Percentiles rank a stretch among this genome's conserved stretches.
These are phyloP conservation scores for Hydraecia micacea DNA, from an alignment of 2,888 invertebrate species.

Conservation along the genomic window DNA sequence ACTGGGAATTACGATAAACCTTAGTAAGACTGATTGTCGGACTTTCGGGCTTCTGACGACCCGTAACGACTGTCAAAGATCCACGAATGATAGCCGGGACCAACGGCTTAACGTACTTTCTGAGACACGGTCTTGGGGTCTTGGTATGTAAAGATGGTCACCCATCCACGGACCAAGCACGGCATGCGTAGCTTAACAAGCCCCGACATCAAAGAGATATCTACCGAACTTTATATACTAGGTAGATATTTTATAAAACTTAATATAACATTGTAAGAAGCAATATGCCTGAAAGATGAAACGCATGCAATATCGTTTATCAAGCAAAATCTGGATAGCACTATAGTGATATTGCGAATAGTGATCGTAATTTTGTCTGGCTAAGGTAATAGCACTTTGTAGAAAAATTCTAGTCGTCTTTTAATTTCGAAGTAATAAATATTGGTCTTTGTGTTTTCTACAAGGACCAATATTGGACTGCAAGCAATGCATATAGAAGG, in stretches of 20 bases:
- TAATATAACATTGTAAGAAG: neutral
- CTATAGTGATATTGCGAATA: conserved; percentile 30
- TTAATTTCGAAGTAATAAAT: neutral
- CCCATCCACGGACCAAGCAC: no score
- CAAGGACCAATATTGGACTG: neutral
- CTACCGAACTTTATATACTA: neutral
- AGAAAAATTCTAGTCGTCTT: neutral
- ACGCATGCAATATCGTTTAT: conserved; percentile 3
- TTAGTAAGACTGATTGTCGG: no score
- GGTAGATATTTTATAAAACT: conserved; percentile 5
- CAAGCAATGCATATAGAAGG: neutral
- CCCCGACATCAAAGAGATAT: neutral
- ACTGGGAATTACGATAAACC: no score
- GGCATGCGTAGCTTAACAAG: no score
- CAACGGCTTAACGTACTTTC: no score
- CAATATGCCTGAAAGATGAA: conserved; percentile 15
- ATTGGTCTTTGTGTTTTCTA: neutral
- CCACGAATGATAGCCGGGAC: no score
- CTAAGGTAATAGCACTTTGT: neutral
- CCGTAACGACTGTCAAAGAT: no score
- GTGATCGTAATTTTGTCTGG: conserved; percentile 4
- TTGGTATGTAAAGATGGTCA: no score
- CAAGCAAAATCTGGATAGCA: conserved; percentile 2
- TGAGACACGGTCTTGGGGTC: no score
- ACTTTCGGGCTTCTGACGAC: no score